phyloP scores from a whole-genome alignment of 1,140 invertebrate genomes.

The Calliphora vicina region DNA sequence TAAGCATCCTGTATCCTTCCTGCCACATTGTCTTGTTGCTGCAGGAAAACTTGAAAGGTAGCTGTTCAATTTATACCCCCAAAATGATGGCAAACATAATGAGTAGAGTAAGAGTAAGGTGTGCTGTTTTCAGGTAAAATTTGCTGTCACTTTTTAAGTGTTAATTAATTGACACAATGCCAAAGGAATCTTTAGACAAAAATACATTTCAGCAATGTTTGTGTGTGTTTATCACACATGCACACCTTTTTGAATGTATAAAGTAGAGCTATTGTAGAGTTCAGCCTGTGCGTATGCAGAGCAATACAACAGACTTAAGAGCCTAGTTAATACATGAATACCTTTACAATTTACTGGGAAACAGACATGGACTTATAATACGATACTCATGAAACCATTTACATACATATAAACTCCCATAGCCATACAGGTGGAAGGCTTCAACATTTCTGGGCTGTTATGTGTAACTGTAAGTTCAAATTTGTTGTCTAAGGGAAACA shows the following conservation, averaged over 20 bases:
- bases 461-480: too few species aligned
- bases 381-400: background rate
- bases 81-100: background rate
- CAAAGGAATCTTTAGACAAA: conserved; percentile 15
- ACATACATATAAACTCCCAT: background rate
- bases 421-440: background rate
- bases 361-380: too few species aligned
- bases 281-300: background rate
- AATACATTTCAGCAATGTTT: background rate
- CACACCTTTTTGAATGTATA: background rate
- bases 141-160: conserved; percentile 23
- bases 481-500: too few species aligned
- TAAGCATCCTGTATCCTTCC: background rate
- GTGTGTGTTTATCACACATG: background rate
- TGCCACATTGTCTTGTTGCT: background rate
- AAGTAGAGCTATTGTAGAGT: too few species aligned
- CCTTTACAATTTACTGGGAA: background rate
- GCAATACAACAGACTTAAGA: background rate
- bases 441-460: too few species aligned
- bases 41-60: background rate
- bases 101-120: too few species aligned
- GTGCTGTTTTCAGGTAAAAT: background rate
- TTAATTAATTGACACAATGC: conserved; percentile 31
- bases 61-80: background rate
- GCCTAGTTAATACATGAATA: background rate